Evolutionary conservation across 1,140 invertebrate genomes (phyloP), one percentile per base, ranked within the genome.

Genomic region (Tetragnatha versicolor): DNA sequence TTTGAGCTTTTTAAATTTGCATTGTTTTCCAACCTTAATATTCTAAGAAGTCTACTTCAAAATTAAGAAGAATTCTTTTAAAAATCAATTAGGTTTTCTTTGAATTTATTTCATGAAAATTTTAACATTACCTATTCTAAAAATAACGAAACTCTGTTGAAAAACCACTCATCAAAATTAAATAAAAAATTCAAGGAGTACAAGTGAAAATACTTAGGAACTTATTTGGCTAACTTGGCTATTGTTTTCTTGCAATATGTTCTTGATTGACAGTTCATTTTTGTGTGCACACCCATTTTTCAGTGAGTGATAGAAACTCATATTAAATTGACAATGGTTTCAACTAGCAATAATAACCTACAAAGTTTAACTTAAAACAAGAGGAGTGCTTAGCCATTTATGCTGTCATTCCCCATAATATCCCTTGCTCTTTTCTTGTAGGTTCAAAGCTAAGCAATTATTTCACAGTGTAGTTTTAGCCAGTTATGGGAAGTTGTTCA

Each of bases 401-500:
- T n/a, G n/a, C n/a, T n/a, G n/a, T n/a, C n/a, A n/a, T n/a, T n/a
- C n/a, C n/a, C n/a, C n/a, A n/a, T n/a, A n/a, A n/a, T n/a, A n/a
- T n/a, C n/a, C n/a, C n/a, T n/a, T 47, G 20, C 12, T 47, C 17
- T 29, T 65, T 20, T 31, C 60, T 72, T 73, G 5, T 7, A 73
- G 69, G 39, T 73, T 73, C 45, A 60, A 51, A 33, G 42, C 55
- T n/a, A 60, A 73, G 45, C 27, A 73, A 33, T 73, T 73, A 7
- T 73, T 73, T 17, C n/a, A 60, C 31, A 27, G 49, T 12, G 60
- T 73, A 27, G 49, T 73, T 60, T 27, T 73, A 17, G 69, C 69
- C 2, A 73, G 69, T 60, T 73, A 73, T 73, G 69, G 69, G 14
- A 73, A 73, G 20, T 31, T 73, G n/a, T 73, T 73, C 17, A 73